Percentiles rank a stretch among this genome's conserved stretches.
phyloP scores from a whole-genome alignment of 2,113 vertebrate genomes.

The Neodontobutis hainanensis region DNA sequence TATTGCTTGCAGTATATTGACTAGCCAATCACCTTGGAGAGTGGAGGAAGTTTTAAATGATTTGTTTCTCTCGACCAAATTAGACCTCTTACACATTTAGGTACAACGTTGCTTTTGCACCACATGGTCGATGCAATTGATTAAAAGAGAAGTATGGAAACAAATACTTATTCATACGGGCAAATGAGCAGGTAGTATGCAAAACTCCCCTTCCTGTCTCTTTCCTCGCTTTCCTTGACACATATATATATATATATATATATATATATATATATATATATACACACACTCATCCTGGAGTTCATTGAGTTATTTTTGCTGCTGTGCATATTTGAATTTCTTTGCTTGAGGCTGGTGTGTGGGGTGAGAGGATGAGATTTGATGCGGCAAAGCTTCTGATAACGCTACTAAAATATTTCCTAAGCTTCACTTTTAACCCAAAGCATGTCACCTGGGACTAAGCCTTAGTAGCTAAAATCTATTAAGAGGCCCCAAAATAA shows the following conservation, averaged over 20 bases:
- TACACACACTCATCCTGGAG: constrained; percentile 11
- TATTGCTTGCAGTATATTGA: constrained; percentile 16
- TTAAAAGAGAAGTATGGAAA: constrained; percentile 30
- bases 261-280: not conserved
- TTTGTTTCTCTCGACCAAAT: constrained; percentile 22
- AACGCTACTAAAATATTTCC: constrained; percentile 42
- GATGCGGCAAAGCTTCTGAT: constrained; percentile 34
- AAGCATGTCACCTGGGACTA: constrained; percentile 53
- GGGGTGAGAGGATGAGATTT: constrained; percentile 18
- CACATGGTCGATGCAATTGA: constrained; percentile 30
- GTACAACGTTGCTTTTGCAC: constrained; percentile 5
- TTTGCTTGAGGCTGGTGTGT: constrained; percentile 30
- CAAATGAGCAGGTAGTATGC: constrained; percentile 36
- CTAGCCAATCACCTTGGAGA: constrained; percentile 12
- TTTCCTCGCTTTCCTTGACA: not conserved
- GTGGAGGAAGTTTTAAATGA: constrained; percentile 14
- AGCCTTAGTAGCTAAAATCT: constrained; percentile 37
- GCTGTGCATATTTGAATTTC: constrained; percentile 47
- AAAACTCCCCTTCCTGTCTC: constrained; percentile 10
- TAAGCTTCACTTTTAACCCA: constrained; percentile 48
- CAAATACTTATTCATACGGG: constrained; percentile 10
- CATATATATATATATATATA: not conserved
- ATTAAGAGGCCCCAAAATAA: constrained; percentile 34
- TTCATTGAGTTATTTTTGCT: constrained; percentile 44
- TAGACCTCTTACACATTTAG: constrained; percentile 36